These are phyloP conservation scores for Heterochromis multidens DNA, from an alignment of 2,113 vertebrate species.

Conservation along the genomic window DNA sequence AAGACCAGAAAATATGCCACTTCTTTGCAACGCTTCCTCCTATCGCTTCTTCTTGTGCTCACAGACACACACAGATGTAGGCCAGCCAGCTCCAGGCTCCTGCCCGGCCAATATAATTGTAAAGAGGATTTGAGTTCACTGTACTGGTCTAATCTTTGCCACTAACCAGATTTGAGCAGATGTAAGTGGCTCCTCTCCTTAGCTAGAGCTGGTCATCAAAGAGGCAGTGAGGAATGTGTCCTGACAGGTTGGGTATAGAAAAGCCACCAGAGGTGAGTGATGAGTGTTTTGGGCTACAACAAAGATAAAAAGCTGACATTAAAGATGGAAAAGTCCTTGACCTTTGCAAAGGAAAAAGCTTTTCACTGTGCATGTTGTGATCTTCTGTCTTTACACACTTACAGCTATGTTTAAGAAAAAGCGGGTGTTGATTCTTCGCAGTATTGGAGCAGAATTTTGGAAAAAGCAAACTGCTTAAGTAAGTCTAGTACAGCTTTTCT, in stretches of 20 bases:
- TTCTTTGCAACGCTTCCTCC: background rate
- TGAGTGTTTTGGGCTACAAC: slow-evolving; percentile 42
- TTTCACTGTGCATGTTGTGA: background rate
- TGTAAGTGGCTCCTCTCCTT: slow-evolving; percentile 64
- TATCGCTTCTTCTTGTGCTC: background rate
- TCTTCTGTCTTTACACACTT: background rate
- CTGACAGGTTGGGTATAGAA: slow-evolving; percentile 66
- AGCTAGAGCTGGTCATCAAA: slow-evolving; percentile 41
- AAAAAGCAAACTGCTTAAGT: background rate
- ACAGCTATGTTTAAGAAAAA: background rate
- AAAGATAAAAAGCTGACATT: slow-evolving; percentile 36
- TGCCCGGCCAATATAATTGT: slow-evolving; percentile 31
- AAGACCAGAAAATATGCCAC: background rate
- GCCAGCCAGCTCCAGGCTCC: slow-evolving; percentile 29
- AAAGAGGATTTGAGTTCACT: slow-evolving; percentile 67
- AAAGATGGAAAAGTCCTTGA: slow-evolving; percentile 19
- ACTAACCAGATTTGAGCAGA: slow-evolving; percentile 70
- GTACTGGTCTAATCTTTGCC: slow-evolving; percentile 66
- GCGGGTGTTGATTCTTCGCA: background rate
- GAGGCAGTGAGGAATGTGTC: slow-evolving; percentile 56
- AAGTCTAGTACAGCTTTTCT: background rate
- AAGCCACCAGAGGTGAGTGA: slow-evolving; percentile 48
- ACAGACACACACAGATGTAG: slow-evolving; percentile 34
- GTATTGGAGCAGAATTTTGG: background rate
- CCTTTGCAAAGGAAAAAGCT: background rate